A percentile compares a stretch with the other conserved stretches of the same genome.
Evolutionary conservation across 2,797 vertebrate genomes (phyloP).

Genomic region (Sternarchorhynchus goeldii): DNA sequence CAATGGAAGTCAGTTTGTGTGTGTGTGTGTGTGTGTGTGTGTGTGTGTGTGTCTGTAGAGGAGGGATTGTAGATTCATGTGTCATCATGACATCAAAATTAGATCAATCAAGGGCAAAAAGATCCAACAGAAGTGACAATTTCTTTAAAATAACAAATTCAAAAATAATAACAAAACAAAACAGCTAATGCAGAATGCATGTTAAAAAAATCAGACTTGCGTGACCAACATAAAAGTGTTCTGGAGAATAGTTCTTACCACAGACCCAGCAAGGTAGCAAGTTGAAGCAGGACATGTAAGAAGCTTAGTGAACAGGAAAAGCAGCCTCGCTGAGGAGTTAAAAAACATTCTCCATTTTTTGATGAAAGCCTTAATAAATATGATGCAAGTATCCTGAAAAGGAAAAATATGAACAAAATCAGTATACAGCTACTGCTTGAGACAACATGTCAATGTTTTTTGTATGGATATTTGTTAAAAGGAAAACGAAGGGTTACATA

Average conservation of each 20-base stretch:
- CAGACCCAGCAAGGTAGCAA: not conserved
- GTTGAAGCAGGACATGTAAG: not conserved
- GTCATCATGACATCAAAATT: not conserved
- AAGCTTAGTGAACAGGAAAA: constrained; percentile 10
- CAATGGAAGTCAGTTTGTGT: not conserved
- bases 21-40: not conserved
- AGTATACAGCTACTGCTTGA: not conserved
- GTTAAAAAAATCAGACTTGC: not conserved
- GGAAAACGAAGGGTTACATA: too few relatives aligned
- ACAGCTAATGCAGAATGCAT: too few relatives aligned
- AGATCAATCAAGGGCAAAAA: constrained; percentile 12
- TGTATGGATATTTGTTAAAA: not conserved
- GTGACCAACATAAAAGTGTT: not conserved
- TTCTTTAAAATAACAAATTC: too few relatives aligned
- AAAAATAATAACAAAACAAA: not conserved
- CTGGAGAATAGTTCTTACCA: constrained; percentile 9
- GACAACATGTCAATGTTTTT: not conserved
- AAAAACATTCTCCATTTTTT: constrained; percentile 4
- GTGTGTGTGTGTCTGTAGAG: not conserved
- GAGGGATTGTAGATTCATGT: not conserved
- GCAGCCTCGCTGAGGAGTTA: not conserved
- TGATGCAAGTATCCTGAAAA: not conserved
- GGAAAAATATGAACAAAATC: not conserved
- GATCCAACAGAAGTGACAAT: not conserved
- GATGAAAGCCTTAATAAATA: constrained; percentile 26